phyloP scores from a whole-genome alignment of 1,140 invertebrate species.

The Lasioglossum albipes region DNA sequence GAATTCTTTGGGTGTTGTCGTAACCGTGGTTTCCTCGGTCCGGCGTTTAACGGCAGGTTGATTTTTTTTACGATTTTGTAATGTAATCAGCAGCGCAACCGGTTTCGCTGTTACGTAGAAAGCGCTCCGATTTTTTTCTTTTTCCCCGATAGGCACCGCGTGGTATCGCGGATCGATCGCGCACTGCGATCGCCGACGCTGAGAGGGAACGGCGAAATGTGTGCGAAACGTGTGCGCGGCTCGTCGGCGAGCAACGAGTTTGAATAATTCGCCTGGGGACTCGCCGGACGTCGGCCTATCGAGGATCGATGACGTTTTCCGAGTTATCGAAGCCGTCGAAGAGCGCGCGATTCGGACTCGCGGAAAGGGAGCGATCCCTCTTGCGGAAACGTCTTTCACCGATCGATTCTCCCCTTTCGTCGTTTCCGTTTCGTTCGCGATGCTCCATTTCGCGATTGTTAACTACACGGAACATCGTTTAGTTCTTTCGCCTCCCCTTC shows the following conservation, averaged over 20 bases:
- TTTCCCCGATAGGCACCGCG: slow-evolving; percentile 5
- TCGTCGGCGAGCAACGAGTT: slow-evolving; percentile 11
- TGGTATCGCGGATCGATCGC: slow-evolving; percentile 47
- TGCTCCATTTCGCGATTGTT: background rate
- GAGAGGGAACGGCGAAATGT: slow-evolving; percentile 40
- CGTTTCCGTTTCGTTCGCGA: too few species aligned
- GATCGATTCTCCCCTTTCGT: background rate
- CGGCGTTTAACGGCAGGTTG: slow-evolving; percentile 32
- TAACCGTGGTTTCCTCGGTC: slow-evolving; percentile 6
- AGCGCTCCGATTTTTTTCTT: slow-evolving; percentile 37
- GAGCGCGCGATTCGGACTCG: slow-evolving; percentile 19
- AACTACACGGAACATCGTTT: background rate
- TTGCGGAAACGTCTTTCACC: background rate
- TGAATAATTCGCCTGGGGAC: slow-evolving; percentile 28
- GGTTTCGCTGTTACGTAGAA: slow-evolving; percentile 58
- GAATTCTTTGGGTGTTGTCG: background rate
- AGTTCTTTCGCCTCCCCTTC: background rate
- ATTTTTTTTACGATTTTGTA: slow-evolving; percentile 54
- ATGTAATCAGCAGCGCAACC: slow-evolving; percentile 47
- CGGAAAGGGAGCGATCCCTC: background rate
- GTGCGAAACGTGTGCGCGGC: background rate
- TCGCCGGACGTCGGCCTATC: slow-evolving; percentile 18
- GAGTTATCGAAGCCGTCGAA: slow-evolving; percentile 29
- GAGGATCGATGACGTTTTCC: slow-evolving; percentile 44
- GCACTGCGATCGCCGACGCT: slow-evolving; percentile 7